phyloP scores from a whole-genome alignment of 2,888 invertebrate genomes.

The Lasioglossum morio region DNA sequence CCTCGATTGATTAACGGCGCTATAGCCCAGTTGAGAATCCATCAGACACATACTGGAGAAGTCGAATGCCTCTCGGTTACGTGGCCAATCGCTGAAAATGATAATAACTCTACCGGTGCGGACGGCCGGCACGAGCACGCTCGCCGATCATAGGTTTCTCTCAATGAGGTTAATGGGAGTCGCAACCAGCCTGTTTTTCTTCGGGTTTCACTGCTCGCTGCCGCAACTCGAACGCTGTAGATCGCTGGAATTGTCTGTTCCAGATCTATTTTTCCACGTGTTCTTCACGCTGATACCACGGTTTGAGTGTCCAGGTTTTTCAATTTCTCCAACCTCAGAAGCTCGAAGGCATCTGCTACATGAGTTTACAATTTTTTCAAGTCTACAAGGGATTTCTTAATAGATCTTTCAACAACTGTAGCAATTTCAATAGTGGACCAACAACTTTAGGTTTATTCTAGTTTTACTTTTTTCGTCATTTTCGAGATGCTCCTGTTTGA shows the following conservation, averaged over 20 bases:
- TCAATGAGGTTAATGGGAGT: constrained; percentile 69
- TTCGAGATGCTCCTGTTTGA: too few relatives aligned
- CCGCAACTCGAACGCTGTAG: neutral
- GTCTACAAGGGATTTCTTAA: too few relatives aligned
- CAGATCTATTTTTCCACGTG: neutral
- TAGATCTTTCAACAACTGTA: too few relatives aligned
- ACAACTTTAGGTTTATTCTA: too few relatives aligned
- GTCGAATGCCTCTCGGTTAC: neutral
- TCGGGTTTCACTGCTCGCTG: constrained; percentile 56
- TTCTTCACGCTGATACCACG: neutral
- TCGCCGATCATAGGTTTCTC: constrained; percentile 60
- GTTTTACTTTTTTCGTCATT: too few relatives aligned
- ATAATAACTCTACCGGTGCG: constrained; percentile 43
- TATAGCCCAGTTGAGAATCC: neutral
- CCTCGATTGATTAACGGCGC: constrained; percentile 20
- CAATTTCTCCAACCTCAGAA: neutral
- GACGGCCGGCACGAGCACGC: constrained; percentile 7
- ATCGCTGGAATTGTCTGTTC: neutral
- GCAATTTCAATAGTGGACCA: too few relatives aligned
- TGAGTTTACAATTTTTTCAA: neutral
- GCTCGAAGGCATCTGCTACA: neutral
- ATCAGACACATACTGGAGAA: neutral
- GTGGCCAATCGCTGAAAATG: constrained; percentile 48
- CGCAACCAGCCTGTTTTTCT: constrained; percentile 65
- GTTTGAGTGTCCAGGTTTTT: neutral